Conservation (phyloP, 1,140 invertebrate genomes). For the Caerostris extrusa region DNA sequence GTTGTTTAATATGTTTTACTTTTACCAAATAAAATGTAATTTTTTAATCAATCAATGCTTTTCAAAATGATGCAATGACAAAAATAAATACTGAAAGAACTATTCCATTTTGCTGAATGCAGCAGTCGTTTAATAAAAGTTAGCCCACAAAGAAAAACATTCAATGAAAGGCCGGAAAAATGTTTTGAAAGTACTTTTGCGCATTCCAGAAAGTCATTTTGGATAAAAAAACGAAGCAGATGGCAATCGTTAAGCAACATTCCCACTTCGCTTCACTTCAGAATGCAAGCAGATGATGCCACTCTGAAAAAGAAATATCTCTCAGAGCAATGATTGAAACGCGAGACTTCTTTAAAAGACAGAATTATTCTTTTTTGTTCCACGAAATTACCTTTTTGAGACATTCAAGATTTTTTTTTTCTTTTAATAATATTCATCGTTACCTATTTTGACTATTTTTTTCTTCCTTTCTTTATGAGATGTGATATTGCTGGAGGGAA, state of each 20-base stretch:
- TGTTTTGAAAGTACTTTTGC: neutral
- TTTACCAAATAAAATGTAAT: too few species aligned
- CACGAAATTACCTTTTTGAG: neutral
- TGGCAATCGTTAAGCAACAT: neutral
- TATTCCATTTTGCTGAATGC: too few species aligned
- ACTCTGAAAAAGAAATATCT: neutral
- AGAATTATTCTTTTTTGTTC: slow-evolving; percentile 36
- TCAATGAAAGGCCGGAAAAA: neutral
- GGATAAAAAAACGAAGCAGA: neutral
- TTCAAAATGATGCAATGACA: too few species aligned
- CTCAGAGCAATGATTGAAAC: slow-evolving; percentile 19
- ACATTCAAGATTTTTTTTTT: neutral
- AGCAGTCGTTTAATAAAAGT: neutral
- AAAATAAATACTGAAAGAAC: too few species aligned
- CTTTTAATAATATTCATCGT: slow-evolving; percentile 2
- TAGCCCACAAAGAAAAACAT: neutral
- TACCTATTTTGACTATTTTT: slow-evolving; percentile 28
- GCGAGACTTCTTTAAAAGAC: slow-evolving; percentile 6
- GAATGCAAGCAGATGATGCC: neutral
- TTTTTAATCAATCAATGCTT: too few species aligned
- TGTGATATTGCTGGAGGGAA: neutral
- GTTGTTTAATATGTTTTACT: too few species aligned
- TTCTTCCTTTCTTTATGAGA: neutral
- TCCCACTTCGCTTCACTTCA: neutral
- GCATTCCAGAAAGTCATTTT: neutral